Evolutionary conservation across 2,113 vertebrate species (phyloP).

Genomic region (Carollia perspicillata): DNA sequence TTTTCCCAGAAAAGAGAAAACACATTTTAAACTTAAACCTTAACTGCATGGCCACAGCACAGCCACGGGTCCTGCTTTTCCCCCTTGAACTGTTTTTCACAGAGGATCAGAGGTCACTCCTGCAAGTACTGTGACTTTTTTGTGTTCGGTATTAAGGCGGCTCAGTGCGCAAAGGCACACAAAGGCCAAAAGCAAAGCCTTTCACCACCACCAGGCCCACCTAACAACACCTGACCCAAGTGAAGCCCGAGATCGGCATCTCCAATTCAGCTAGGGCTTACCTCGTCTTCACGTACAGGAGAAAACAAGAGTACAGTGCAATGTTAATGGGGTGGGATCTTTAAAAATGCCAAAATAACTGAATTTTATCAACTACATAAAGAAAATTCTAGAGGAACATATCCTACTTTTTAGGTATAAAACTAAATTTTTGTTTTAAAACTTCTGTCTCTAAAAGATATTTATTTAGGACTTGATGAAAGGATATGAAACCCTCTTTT

Average conservation of each 20-base stretch:
- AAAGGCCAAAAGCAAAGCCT: neutral
- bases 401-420: neutral
- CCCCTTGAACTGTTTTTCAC: neutral
- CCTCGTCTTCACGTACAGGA: neutral
- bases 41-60: neutral
- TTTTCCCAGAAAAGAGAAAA: neutral
- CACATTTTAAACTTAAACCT: neutral
- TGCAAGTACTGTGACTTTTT: neutral
- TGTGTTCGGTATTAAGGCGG: neutral
- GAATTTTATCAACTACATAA: neutral
- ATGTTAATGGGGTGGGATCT: neutral
- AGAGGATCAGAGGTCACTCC: neutral
- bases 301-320: neutral
- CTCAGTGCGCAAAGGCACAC: neutral
- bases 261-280: neutral
- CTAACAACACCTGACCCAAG: neutral
- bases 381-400: neutral
- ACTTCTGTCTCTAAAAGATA: neutral
- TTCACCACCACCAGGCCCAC: neutral
- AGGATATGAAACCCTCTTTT: neutral
- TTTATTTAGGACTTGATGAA: neutral
- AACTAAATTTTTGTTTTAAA: conserved; percentile 1
- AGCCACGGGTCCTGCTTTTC: neutral
- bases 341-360: neutral
- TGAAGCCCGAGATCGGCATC: neutral